Evolutionary conservation across 2,888 invertebrate genomes (phyloP), one percentile per base, ranked within the genome.

Genomic region (Acrobeloides nanus): DNA sequence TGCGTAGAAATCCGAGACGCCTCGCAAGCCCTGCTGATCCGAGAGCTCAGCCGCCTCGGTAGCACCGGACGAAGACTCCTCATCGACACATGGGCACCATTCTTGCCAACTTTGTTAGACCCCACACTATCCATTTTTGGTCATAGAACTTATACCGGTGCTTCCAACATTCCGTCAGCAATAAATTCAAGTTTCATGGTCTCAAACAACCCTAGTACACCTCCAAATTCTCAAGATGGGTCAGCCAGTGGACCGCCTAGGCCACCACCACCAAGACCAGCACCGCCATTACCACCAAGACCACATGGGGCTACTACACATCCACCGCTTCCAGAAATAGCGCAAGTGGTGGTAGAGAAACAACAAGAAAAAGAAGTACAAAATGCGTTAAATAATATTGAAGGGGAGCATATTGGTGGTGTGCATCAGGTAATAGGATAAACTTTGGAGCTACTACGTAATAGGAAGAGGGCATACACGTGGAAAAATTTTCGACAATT

Each of bases 21-120:
- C 0, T 87, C 93, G 0, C 97, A 97, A 73, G 92, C 93, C 8
- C 79, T 97, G 25, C 78, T 99, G 0, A 78, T 95, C 12, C 90
- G 95, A 0, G 97, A 97, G 76, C 79, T 99, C 24, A 83, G 85
- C 53, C 81, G 89, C 46, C 81, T 90, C n/a, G n/a, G n/a, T n/a
- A n/a, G n/a, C n/a, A n/a, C n/a, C n/a, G 64, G 60, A n/a, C 82
- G 95, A 17, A 89, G 92, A 76, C 81, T 84, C 0, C 78, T 97
- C 18, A 88, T 97, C 0, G 92, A 95, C 75, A 84, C 84, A 67
- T 97, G 97, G 97, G 85, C 90, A 0, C 89, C 89, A 55, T 93
- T 85, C 78, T 79, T 97, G 18, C 95, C 93, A 0, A 82, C 86
- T 7, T 73, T 76, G 32, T 73, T 77, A 10, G 77, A 78, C 51